Conservation (phyloP, 2,888 invertebrate species). For the Pediacus dermestoides region DNA sequence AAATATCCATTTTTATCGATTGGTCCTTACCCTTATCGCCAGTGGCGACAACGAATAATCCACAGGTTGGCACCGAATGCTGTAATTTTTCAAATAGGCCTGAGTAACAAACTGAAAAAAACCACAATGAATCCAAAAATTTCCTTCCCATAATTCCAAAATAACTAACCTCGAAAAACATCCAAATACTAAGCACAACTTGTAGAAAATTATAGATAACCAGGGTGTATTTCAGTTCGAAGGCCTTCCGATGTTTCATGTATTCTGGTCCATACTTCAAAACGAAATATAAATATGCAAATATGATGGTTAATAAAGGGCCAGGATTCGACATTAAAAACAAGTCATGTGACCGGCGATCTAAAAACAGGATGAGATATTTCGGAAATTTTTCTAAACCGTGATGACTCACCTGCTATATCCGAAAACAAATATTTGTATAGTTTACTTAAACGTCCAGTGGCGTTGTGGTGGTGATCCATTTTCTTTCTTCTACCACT, state of each 20-base stretch:
- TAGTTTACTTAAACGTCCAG: constrained; percentile 6
- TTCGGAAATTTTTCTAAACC: constrained; percentile 3
- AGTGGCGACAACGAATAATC: constrained; percentile 73
- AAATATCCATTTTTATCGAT: no score
- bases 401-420: constrained; percentile 19
- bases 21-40: constrained; percentile 69
- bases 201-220: constrained; percentile 86
- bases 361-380: no score
- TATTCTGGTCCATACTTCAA: constrained; percentile 76
- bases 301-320: constrained; percentile 60
- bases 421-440: constrained; percentile 21
- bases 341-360: constrained; percentile 64
- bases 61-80: constrained; percentile 93
- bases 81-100: no score
- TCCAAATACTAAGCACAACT: constrained; percentile 76
- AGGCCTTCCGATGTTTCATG: constrained; percentile 85
- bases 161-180: constrained; percentile 68
- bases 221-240: constrained; percentile 72
- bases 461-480: no score
- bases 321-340: constrained; percentile 70
- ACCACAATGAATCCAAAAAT: no score
- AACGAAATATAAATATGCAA: constrained; percentile 69
- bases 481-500: no score
- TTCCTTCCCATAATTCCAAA: no score
- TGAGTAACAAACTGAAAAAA: no score